Evolutionary conservation across 2,113 vertebrate species (phyloP).

Genomic region (Microtus montanus): DNA sequence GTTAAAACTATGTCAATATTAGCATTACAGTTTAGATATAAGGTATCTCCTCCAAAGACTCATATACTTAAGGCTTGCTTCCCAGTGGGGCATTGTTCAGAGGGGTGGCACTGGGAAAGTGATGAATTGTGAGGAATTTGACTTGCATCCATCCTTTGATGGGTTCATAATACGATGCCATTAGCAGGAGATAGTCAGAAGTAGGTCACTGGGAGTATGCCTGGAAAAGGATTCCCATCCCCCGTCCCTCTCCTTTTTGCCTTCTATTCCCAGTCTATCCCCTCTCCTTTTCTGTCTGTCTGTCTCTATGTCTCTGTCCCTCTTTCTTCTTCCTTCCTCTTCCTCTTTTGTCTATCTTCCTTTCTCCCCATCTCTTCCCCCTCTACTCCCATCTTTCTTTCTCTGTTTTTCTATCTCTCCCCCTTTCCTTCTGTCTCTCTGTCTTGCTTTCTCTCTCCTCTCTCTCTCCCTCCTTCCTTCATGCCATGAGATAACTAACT

Average conservation of each 20-base stretch:
- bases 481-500: neutral
- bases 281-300: no score
- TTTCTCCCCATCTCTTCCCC: neutral
- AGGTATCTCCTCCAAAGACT: neutral
- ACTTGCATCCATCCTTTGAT: neutral
- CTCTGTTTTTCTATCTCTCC: neutral
- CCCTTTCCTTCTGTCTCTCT: accelerated
- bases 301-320: no score
- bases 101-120: neutral
- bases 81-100: neutral
- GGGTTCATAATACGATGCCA: neutral
- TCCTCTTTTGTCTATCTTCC: neutral
- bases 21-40: neutral
- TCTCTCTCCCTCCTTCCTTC: neutral
- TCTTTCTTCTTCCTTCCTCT: accelerated
- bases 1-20: neutral
- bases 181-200: neutral
- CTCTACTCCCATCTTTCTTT: neutral
- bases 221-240: neutral
- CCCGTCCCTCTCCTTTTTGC: neutral
- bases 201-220: no score
- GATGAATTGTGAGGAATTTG: neutral
- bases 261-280: accelerated
- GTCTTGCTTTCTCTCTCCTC: neutral
- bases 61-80: neutral